Evolutionary conservation across 2,113 vertebrate genomes (phyloP).

Genomic region (Coptodon bakossiorum): DNA sequence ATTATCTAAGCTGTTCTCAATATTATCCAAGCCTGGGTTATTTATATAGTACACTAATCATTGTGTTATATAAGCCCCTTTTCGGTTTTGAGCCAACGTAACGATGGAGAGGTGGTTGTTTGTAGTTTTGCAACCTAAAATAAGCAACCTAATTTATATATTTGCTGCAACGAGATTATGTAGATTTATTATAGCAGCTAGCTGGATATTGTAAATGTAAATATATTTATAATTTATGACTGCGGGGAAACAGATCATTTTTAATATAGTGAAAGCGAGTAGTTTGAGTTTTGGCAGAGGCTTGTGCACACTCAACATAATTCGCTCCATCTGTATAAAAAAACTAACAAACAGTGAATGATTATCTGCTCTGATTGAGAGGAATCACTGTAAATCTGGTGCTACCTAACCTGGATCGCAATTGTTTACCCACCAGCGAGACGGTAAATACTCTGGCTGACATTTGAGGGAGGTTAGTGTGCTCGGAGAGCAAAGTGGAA

Average conservation of each 20-base stretch:
- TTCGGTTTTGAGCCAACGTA: constrained; percentile 7
- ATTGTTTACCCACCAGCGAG: constrained; percentile 48
- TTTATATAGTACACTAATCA: constrained; percentile 50
- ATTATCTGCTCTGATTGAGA: constrained; percentile 33
- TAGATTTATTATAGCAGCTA: constrained; percentile 33
- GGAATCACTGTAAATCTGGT: constrained; percentile 38
- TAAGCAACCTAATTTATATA: constrained; percentile 40
- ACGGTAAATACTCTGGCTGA: constrained; percentile 54
- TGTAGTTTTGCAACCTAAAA: constrained; percentile 39
- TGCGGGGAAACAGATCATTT: constrained; percentile 41
- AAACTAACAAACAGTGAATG: constrained; percentile 29
- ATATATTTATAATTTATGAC: constrained; percentile 51
- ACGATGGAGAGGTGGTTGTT: constrained; percentile 26
- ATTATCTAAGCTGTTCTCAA: constrained; percentile 61
- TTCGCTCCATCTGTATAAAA: constrained; percentile 8
- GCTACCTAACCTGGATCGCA: constrained; percentile 12
- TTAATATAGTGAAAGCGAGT: background rate
- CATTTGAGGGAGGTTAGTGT: constrained; percentile 51
- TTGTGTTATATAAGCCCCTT: constrained; percentile 42
- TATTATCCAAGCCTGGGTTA: constrained; percentile 56
- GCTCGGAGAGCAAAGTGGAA: constrained; percentile 45
- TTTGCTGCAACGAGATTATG: constrained; percentile 46
- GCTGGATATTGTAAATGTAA: constrained; percentile 50
- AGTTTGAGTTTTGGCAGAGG: constrained; percentile 14
- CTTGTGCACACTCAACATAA: constrained; percentile 2